phyloP scores from a whole-genome alignment of 2,113 vertebrate species.

The Oreochromis spilurus region DNA sequence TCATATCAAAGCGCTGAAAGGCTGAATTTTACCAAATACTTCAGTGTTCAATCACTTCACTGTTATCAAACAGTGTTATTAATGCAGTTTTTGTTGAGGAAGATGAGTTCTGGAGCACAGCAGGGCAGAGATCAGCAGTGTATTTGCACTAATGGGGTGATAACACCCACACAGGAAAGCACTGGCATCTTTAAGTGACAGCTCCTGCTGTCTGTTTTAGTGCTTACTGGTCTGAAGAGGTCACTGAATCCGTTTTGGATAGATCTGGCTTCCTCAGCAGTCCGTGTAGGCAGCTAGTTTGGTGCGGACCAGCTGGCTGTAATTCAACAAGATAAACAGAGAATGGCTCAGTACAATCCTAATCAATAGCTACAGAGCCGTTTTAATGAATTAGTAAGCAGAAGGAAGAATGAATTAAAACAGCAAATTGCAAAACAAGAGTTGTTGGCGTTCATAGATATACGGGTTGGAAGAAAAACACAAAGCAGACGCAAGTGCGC shows the following conservation, averaged over 20 bases:
- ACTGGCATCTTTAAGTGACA: conserved; percentile 19
- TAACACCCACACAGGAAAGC: conserved; percentile 17
- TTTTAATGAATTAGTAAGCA: conserved; percentile 16
- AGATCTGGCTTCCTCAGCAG: background rate
- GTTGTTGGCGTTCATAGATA: background rate
- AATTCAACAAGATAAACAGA: conserved; percentile 15
- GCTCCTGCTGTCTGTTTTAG: conserved; percentile 14
- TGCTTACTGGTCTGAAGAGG: conserved; percentile 11
- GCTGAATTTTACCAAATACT: background rate
- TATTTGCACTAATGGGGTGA: conserved; percentile 17
- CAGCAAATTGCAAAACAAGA: background rate
- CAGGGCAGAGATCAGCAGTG: conserved; percentile 19
- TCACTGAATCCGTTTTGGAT: background rate
- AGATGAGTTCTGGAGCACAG: conserved; percentile 16
- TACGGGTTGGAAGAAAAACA: background rate
- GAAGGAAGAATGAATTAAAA: background rate
- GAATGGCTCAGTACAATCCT: conserved; percentile 1
- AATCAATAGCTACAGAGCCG: background rate
- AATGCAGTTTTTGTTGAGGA: conserved; percentile 28
- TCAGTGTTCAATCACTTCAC: conserved; percentile 1
- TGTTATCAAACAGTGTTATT: conserved; percentile 41
- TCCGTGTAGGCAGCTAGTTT: conserved; percentile 15
- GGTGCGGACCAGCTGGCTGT: background rate
- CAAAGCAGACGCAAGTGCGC: background rate
- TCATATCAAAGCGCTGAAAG: background rate